Evolutionary conservation across 1,140 invertebrate genomes (phyloP), one percentile per base, ranked within the genome.

Genomic region (Drosophila kepulauana): DNA sequence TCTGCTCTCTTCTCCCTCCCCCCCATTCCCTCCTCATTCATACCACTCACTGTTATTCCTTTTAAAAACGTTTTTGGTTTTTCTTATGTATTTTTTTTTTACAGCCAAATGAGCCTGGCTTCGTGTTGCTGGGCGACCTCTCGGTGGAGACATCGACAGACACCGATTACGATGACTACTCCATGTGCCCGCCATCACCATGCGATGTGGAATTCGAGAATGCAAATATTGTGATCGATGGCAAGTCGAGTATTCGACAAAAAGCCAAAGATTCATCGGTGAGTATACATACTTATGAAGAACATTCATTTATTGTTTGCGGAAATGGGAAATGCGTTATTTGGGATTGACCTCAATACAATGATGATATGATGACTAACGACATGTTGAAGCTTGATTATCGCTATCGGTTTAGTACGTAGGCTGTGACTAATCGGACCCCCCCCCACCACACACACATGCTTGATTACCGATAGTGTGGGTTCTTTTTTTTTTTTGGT

Each of bases 221-320:
- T 92, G 97, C 96, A 92, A 98, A 98, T 93, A 94, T 98, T 76
- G 95, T 98, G 88, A 97, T 98, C 93, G 97, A 98, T 93, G 97
- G 97, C 46, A 95, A 95, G 91, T 96, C 96, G 87, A 96, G 96
- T 93, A 94, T 97, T 58, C 95, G 95, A 72, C 95, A 94, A 79
- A 94, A 94, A 78, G 94, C 95, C 62, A 95, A 95, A 92, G 91
- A 92, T 78, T 78, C 81, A 71, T 85, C 89, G 88, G 92, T 93
- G 46, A 77, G 92, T 91, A 64, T 38, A 3, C 10, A 52, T 25
- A 28, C 5, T 0, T 8, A 52, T 52, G 7, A 10, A 3, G 35
- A 38, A 11, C 35, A 38, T 38, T 25, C 20, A 25, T 25, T 25
- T 25, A 25, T 4, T 25, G 20, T 25, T 25, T 25, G 20, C 20